Percentiles rank a stretch among this genome's conserved stretches.
These are phyloP conservation scores for Paguma larvata DNA, from an alignment of 2,797 vertebrate species.

Conservation along the genomic window DNA sequence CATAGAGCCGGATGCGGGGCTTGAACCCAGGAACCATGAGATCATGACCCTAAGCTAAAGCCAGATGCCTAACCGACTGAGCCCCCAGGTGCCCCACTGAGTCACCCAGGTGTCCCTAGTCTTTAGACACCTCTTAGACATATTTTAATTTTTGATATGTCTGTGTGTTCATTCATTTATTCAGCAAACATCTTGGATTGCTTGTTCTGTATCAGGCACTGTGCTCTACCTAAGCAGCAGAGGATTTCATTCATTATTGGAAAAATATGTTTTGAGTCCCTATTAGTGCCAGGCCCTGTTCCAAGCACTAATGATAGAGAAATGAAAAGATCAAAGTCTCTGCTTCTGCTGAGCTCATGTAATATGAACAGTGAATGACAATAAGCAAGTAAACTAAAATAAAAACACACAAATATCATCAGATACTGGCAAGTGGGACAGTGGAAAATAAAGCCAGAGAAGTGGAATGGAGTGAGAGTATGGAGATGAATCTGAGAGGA, in stretches of 20 bases:
- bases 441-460: neutral
- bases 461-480: neutral
- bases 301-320: conserved; percentile 18
- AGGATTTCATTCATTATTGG: neutral
- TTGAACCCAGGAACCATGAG: too few relatives aligned
- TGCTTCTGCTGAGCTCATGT: neutral
- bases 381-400: neutral
- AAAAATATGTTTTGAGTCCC: neutral
- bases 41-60: too few relatives aligned
- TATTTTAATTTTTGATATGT: conserved; percentile 18
- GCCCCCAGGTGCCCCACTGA: too few relatives aligned
- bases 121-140: neutral
- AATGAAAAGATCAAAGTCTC: neutral
- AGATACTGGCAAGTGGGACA: neutral
- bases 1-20: too few relatives aligned
- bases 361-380: neutral
- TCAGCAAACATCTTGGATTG: neutral
- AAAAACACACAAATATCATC: neutral
- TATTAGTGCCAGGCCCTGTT: neutral
- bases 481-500: neutral
- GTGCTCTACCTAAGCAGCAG: neutral
- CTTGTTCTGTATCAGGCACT: neutral
- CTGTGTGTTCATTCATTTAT: neutral
- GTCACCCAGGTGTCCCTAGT: neutral
- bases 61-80: too few relatives aligned